Conservation (phyloP, 1,140 invertebrate species). For the Cherax destructor region DNA sequence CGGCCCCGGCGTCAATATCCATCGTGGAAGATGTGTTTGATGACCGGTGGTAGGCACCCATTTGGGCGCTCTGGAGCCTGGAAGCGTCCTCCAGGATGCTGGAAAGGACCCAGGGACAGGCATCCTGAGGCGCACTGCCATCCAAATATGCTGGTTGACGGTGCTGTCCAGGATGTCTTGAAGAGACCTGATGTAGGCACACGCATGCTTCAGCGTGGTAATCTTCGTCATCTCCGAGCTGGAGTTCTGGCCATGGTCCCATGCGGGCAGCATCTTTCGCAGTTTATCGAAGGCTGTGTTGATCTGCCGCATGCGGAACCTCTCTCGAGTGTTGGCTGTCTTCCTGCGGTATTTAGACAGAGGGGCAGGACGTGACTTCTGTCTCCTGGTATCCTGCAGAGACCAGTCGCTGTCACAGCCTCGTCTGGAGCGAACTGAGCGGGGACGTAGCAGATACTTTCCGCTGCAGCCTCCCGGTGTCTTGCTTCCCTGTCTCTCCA, state of each 20-base stretch:
- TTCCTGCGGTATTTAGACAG: constrained; percentile 56
- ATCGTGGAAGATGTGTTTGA: background rate
- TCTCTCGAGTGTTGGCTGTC: constrained; percentile 45
- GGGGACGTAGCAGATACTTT: constrained; percentile 49
- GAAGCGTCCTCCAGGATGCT: constrained; percentile 23
- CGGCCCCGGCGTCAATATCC: background rate
- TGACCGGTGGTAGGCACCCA: background rate
- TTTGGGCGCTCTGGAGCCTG: constrained; percentile 10
- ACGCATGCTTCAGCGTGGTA: constrained; percentile 44
- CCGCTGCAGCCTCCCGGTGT: constrained; percentile 13
- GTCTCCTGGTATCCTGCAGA: constrained; percentile 22
- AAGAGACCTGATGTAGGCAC: constrained; percentile 42
- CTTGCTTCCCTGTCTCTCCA: background rate
- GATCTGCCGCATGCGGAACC: constrained; percentile 52
- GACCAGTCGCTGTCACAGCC: constrained; percentile 47
- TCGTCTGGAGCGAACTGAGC: constrained; percentile 13
- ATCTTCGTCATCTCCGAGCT: constrained; percentile 53
- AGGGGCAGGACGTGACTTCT: constrained; percentile 43
- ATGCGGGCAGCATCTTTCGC: constrained; percentile 26
- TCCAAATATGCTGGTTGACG: constrained; percentile 19
- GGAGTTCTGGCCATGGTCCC: background rate
- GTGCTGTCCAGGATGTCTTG: constrained; percentile 43
- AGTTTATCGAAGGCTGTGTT: constrained; percentile 56
- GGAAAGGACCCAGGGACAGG: constrained; percentile 41
- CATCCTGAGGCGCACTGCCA: background rate